Base-by-base conservation (phyloP, 2,888 invertebrate genomes). In the Drosophila kuntzei region DNA sequence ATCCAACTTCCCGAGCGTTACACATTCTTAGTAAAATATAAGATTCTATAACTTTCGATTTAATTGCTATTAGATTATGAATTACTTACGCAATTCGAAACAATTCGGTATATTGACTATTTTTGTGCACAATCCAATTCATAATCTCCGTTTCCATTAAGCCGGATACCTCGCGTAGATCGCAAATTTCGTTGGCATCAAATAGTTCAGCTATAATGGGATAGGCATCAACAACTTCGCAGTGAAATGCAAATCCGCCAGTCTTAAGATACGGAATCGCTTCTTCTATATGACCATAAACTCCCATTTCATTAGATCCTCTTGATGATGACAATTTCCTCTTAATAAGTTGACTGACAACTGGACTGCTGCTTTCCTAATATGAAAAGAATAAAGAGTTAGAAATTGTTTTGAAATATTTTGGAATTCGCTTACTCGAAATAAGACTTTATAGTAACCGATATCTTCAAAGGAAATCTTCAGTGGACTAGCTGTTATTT, bases 201-300 rank as follows among this genome's bases (percentile, higher is more conserved):
- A 93, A 93, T 2, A 90, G 80, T 77, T 90, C 91, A 0, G 90
- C 89, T 54, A 92, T 91, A 63, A 89, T 87, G 0, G 92, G 91
- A 83, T 93, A 93, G 0, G 92, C 92, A 16, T 92, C 92, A 2
- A 92, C 90, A 1, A 92, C 79, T 82, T 93, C 93, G n/a, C 93
- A 92, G 57, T 93, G 93, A 79, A 93, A 93, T 0, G 93, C 93
- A 70, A 92, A 93, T 12, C 92, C 91, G 0, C 93, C 93, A 1
- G 77, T 68, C 72, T 92, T 92, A 0, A 94, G 85, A 76, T 86
- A 91, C 0, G 90, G 90, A 7, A 94, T 87, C 3, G 93, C 93
- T 2, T 89, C 84, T 46, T 89, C 87, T 4, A 90, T 79, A 22
- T 84, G 80, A 0, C 86, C 76, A 58, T 83, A 92, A 3, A 90